Base-by-base conservation (phyloP, 2,888 invertebrate species). In the Drosophila eohydei region DNA sequence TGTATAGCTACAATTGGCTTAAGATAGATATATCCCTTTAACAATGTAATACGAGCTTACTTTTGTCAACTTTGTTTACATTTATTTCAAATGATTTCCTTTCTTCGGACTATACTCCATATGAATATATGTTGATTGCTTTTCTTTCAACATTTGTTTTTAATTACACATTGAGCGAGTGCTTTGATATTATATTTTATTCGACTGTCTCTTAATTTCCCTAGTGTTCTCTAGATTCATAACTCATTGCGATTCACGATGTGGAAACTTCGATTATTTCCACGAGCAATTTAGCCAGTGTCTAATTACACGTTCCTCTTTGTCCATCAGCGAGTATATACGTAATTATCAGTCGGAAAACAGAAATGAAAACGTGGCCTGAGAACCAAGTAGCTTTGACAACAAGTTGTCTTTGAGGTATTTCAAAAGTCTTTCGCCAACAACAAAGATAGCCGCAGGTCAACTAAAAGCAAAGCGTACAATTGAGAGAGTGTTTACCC, bases 261-360 rank as follows among this genome's bases (percentile, higher is more conserved):
- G 67, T 65, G 66, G 71, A 83, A 80, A 72, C 67, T 72, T 76
- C 68, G 28, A 46, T 26, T 8, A 28, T 75, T 57, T 28, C 46
- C 14, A 14, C 8, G 57, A 50, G 46, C 51, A 12, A 32, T 32
- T 50, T 71, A 80, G 81, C 73, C 73, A 70, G 63, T 76, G 66
- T 88, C 82, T 84, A 84, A 84, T 84, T 89, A 85, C 86, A 71
- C 79, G 71, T 81, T 77, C 74, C 71, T 56, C 65, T 75, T 63
- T 79, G 79, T 43, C 60, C 79, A 81, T 77, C 87, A 66, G 88
- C 88, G 77, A 12, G 16, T 21, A 32, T 85, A 80, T 74, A 51
- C 79, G 87, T 63, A 89, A 86, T 87, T 75, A 74, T 66, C 76
- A 70, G 68, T 72, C 61, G 32, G 36, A 70, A 62, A 32, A 44